Base-by-base conservation (phyloP, 2,888 invertebrate species). In the Parnassius smintheus region DNA sequence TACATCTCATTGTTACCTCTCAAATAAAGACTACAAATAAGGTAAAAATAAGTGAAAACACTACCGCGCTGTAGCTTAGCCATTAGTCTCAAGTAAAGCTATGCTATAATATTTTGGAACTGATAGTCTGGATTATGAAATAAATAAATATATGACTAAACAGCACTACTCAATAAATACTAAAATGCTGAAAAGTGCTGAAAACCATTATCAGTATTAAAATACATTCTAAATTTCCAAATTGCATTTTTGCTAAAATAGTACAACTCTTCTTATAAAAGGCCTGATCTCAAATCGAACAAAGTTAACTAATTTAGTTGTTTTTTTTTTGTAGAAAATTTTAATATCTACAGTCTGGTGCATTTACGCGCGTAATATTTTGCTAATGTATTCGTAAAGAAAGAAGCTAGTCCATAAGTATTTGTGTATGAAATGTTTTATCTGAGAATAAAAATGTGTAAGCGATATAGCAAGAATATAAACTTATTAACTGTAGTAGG, bases 211-310 rank as follows among this genome's bases (percentile, higher is more conserved):
- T 64, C 64, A 64, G 62, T 67, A 66, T 62, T 67, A 68, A 45
- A 59, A 59, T 63, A 58, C 41, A 22, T 58, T 54, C 52, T 61
- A 56, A 66, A 69, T 70, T 70, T 69, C 67, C 64, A 70, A 68
- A 67, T 69, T 67, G 67, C 70, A 70, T 70, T 69, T 70, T 66
- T 66, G 59, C 48, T 65, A 64, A 54, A 65, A 65, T 56, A 67
- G 66, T 68, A 70, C 66, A 68, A 69, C 63, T 61, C 61, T 63
- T 54, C 71, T 66, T 67, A 35, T 68, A 70, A 71, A 66, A 64
- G 66, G 70, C 64, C 71, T 80, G 85, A 84, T 85, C 85, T 85
- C 85, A 83, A 72, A 75, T 67, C 62, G 82, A 83, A 84, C 82
- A 85, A 83, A 76, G 69, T 75, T 74, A 70, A 69, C 68, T 69